Conservation (phyloP, 53 echinoderm and acorn worm genomes). For the Zoroaster sp. region DNA sequence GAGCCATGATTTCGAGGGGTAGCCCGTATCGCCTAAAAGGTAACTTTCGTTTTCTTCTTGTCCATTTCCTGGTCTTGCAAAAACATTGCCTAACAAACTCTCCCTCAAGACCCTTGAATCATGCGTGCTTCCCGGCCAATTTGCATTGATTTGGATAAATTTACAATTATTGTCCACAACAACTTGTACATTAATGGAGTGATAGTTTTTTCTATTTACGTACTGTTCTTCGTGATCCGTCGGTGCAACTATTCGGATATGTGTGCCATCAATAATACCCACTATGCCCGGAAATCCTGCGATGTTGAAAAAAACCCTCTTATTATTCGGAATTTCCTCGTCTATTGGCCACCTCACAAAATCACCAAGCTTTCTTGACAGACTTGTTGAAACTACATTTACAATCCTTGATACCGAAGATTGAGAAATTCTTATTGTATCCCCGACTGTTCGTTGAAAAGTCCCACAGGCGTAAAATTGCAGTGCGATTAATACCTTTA, state of each 20-base stretch:
- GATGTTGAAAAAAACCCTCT: background rate
- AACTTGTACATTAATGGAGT: constrained; percentile 31
- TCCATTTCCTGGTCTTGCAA: background rate
- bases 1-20: no score
- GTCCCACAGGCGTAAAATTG: no score
- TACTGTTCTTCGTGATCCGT: background rate
- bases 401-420: no score
- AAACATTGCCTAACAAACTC: background rate
- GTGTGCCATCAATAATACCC: background rate
- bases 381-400: no score
- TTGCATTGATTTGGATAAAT: background rate
- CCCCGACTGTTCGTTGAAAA: no score
- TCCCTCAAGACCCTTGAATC: background rate
- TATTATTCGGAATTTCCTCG: background rate
- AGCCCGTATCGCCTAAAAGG: constrained; percentile 18
- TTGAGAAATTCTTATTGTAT: no score
- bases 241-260: no score
- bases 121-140: constrained; percentile 28
- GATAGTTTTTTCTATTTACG: constrained; percentile 7
- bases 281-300: constrained; percentile 32
- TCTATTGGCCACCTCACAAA: no score
- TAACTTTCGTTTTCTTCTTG: background rate
- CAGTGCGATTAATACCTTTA: no score
- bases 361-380: no score
- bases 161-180: constrained; percentile 3